Conservation (phyloP, 2,797 vertebrate species). For the Intellagama lesueurii region DNA sequence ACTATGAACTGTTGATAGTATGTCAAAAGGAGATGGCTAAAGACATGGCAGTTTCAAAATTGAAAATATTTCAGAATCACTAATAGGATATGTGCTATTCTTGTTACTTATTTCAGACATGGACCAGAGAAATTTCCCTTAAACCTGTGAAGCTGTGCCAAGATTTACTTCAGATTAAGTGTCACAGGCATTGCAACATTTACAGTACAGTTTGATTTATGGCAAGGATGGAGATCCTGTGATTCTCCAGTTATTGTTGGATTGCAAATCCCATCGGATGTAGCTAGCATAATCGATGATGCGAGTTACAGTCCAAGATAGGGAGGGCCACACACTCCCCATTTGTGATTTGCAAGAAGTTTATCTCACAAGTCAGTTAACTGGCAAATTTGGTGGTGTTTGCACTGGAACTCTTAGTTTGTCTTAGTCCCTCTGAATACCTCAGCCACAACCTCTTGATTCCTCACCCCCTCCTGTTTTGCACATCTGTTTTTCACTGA, state of each 20-base stretch:
- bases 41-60: constrained; percentile 28
- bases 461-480: background rate
- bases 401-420: no score
- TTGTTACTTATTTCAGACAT: background rate
- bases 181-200: background rate
- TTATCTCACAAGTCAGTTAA: background rate
- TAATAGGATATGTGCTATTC: background rate
- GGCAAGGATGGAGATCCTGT: background rate
- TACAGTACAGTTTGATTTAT: background rate
- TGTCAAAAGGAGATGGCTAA: constrained; percentile 43
- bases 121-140: background rate
- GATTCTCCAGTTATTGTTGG: background rate
- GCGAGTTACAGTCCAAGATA: background rate
- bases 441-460: background rate
- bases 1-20: background rate
- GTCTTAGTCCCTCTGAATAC: no score
- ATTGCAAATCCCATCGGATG: background rate
- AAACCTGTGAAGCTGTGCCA: background rate
- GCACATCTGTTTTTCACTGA: background rate
- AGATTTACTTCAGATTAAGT: background rate
- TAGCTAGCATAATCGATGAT: background rate
- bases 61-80: constrained; percentile 1
- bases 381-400: background rate
- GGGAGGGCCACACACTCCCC: background rate
- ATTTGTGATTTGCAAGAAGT: background rate